Percentiles rank a stretch among this genome's conserved stretches.
phyloP scores from a whole-genome alignment of 2,113 vertebrate species.

The Lycaon pictus region DNA sequence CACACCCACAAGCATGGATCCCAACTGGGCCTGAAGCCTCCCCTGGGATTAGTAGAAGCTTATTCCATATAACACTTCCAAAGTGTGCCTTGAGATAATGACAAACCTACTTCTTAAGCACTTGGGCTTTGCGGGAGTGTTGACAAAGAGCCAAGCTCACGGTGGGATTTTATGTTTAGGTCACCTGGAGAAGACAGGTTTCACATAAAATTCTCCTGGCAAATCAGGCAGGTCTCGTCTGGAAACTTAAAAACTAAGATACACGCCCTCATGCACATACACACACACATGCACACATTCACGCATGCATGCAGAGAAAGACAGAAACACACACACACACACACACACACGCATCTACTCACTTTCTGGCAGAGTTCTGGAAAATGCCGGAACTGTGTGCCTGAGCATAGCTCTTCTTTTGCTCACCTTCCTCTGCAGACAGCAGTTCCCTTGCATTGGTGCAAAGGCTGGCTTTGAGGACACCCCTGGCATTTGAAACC shows the following conservation, averaged over 20 bases:
- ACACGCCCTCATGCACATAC: background rate
- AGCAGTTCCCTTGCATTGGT: background rate
- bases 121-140: slow-evolving; percentile 39
- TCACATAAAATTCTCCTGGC: background rate
- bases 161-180: slow-evolving; percentile 62
- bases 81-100: background rate
- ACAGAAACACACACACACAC: background rate
- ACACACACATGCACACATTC: background rate
- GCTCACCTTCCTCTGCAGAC: background rate
- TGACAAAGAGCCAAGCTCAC: background rate
- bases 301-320: background rate
- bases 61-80: background rate
- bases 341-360: background rate
- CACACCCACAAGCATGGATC: background rate
- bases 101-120: background rate
- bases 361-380: background rate
- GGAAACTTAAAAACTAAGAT: background rate
- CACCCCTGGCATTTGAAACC: background rate
- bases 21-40: background rate
- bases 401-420: background rate
- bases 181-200: background rate
- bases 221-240: background rate
- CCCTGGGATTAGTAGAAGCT: slow-evolving; percentile 24
- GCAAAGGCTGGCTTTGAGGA: background rate
- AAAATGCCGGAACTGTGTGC: background rate